Evolutionary conservation across 2,113 vertebrate species (phyloP), one percentile per base, ranked within the genome.

Genomic region (Platanista minor): DNA sequence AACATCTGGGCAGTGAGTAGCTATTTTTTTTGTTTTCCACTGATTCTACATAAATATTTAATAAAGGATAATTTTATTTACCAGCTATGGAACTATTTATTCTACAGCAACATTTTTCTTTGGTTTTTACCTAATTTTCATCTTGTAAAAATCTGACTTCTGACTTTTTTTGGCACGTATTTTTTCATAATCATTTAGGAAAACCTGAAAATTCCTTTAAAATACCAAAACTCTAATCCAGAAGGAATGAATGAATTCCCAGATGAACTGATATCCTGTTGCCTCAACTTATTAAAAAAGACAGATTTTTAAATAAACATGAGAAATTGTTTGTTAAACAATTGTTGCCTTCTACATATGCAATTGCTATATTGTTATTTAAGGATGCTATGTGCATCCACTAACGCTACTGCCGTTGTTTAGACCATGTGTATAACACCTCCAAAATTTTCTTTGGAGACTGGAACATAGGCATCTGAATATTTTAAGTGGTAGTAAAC

Each of bases 11-110:
- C 74, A 10, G 5, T 72, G 15, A 49, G 27, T 49, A 69, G 39
- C 25, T 69, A 43, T 74, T 87, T 97, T 54, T 97, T 23, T 62
- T 46, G 3, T 31, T 94, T 66, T 74, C 39, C 31, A 94, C 54
- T 23, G 4, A 67, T 57, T 82, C 3, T 93, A 96, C 39, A 92
- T 92, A 96, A 92, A 86, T 92, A 97, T 67, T 98, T 96, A 97
- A 80, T 72, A 77, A 96, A 92, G 4, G 88, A 77, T 57, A 84
- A 90, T 84, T 25, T 91, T 39, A 92, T 87, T 89, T 95, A 31
- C 31, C 41, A 92, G 8, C 29, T 84, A 10, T 92, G 33, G 8
- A 54, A 71, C 2, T 67, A 33, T 33, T 29, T 71, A n/a, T 33
- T 29, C 8, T 29, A 41, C 5, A 91, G 43, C 25, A 92, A 10